These are phyloP conservation scores for Lochmaea crataegi DNA, from an alignment of 2,888 invertebrate species.

Conservation along the genomic window DNA sequence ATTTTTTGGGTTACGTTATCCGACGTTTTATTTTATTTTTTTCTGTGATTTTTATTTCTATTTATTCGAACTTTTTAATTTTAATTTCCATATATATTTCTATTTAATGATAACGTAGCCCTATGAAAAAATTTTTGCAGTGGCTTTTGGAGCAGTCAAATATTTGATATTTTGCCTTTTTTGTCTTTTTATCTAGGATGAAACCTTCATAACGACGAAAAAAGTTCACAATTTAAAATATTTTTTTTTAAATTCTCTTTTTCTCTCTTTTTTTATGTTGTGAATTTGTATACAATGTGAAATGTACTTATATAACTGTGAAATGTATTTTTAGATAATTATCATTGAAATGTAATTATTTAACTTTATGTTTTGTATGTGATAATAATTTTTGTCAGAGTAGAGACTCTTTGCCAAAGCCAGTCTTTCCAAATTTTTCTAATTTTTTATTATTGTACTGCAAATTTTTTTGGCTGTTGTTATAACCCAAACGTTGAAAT, in stretches of 20 bases:
- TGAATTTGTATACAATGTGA: constrained; percentile 47
- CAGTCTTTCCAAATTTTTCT: constrained; percentile 26
- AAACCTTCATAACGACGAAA: constrained; percentile 55
- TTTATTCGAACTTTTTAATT: constrained; percentile 21
- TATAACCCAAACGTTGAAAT: background rate
- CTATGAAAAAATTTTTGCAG: constrained; percentile 51
- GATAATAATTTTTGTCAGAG: constrained; percentile 45
- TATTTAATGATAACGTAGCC: constrained; percentile 52
- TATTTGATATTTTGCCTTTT: constrained; percentile 60
- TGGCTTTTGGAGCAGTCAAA: constrained; percentile 56
- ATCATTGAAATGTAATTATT: constrained; percentile 57
- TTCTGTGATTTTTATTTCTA: constrained; percentile 7
- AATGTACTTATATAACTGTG: constrained; percentile 50
- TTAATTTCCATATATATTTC: constrained; percentile 10
- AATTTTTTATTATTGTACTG: constrained; percentile 56
- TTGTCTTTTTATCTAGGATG: constrained; percentile 61
- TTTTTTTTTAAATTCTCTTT: constrained; percentile 30
- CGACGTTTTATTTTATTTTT: constrained; percentile 34
- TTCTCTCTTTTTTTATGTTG: constrained; percentile 49
- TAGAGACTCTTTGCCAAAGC: constrained; percentile 42
- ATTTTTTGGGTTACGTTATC: constrained; percentile 56
- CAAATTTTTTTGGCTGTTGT: constrained; percentile 61
- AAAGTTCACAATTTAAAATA: constrained; percentile 37
- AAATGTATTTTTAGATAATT: constrained; percentile 50
- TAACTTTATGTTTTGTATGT: constrained; percentile 49